These are phyloP conservation scores for Hydrochoerus hydrochaeris DNA, from an alignment of 2,113 vertebrate genomes.

Conservation along the genomic window DNA sequence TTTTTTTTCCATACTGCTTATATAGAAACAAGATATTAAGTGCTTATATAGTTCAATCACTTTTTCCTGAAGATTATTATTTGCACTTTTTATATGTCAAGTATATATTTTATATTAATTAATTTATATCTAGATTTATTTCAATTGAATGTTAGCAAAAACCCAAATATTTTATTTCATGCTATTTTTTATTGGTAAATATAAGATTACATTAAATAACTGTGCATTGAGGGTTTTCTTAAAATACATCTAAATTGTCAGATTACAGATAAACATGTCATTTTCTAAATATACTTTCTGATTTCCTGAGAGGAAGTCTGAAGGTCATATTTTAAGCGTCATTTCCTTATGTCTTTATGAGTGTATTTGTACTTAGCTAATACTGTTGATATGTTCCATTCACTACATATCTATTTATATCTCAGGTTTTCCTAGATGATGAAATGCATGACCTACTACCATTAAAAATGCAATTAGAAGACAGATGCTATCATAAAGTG, in stretches of 20 bases:
- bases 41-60: neutral
- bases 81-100: neutral
- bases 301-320: neutral
- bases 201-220: neutral
- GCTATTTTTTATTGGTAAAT: neutral
- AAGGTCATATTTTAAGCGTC: neutral
- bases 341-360: neutral
- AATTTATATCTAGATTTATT: neutral
- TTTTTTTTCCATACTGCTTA: neutral
- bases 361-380: neutral
- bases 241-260: neutral
- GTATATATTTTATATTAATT: neutral
- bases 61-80: neutral
- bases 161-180: neutral
- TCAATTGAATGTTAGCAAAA: neutral
- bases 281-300: neutral
- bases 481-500: slow-evolving; percentile 46
- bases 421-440: slow-evolving; percentile 30
- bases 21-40: too few relatives aligned
- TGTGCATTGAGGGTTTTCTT: neutral
- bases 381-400: neutral
- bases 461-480: slow-evolving; percentile 60
- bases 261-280: neutral
- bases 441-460: neutral
- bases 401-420: neutral